These are phyloP conservation scores for Melanophora roralis DNA, from an alignment of 2,888 invertebrate genomes.

Conservation along the genomic window DNA sequence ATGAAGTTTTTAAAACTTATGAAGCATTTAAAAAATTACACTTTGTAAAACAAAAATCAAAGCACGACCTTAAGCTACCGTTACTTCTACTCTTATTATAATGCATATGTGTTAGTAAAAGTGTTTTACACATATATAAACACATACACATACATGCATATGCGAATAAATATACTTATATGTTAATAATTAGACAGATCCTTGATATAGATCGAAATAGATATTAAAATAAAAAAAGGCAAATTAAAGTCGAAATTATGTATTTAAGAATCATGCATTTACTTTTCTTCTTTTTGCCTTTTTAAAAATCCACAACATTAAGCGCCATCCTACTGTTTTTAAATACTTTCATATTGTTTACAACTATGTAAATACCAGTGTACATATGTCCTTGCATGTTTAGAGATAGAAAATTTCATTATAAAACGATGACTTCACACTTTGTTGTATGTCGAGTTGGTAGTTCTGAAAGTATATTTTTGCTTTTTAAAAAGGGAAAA, in stretches of 20 bases:
- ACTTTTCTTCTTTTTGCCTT: too few species aligned
- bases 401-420: constrained; percentile 71
- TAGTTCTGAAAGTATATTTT: not conserved
- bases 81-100: not conserved
- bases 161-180: too few species aligned
- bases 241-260: too few species aligned
- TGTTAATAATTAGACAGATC: too few species aligned
- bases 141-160: too few species aligned
- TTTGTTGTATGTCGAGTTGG: constrained; percentile 60
- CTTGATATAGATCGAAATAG: too few species aligned
- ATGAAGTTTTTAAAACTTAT: not conserved
- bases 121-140: too few species aligned
- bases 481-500: not conserved
- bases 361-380: not conserved
- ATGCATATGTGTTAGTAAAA: not conserved
- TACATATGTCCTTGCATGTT: constrained; percentile 24
- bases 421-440: constrained; percentile 75
- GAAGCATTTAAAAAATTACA: not conserved
- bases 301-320: too few species aligned
- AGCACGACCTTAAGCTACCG: constrained; percentile 4
- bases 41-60: not conserved
- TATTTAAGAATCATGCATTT: too few species aligned
- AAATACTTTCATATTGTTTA: not conserved
- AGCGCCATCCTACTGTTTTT: not conserved
- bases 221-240: too few species aligned